Conservation (phyloP, 2,888 invertebrate genomes). For the Leucophenga montana region DNA sequence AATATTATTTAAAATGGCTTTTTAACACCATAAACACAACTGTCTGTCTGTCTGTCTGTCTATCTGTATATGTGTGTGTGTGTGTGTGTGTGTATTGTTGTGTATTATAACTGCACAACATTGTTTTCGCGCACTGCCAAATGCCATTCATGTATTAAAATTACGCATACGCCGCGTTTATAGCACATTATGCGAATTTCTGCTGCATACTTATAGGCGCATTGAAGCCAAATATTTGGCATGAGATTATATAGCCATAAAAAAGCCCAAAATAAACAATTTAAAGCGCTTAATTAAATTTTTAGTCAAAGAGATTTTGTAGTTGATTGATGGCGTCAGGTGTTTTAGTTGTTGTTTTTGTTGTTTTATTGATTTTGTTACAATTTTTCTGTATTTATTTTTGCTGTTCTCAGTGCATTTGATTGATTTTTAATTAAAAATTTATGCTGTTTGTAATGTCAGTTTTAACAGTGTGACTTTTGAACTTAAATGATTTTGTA, state of each 20-base stretch:
- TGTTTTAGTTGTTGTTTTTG: slow-evolving; percentile 2
- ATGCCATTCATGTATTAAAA: background rate
- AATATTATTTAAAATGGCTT: slow-evolving; percentile 33
- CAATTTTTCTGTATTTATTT: background rate
- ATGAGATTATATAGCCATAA: too few species aligned
- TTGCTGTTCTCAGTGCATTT: background rate
- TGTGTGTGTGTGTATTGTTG: background rate
- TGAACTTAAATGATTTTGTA: slow-evolving; percentile 1
- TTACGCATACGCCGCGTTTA: background rate
- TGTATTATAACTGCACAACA: slow-evolving; percentile 5
- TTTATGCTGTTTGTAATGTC: slow-evolving; percentile 2
- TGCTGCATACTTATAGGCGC: background rate
- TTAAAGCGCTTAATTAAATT: too few species aligned
- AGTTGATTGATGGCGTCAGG: too few species aligned
- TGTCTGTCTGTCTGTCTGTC: background rate
- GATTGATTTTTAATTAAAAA: slow-evolving; percentile 28
- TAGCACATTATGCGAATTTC: background rate
- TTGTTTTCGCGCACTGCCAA: background rate
- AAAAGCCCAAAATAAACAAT: too few species aligned
- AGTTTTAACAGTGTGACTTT: slow-evolving; percentile 15
- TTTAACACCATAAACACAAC: too few species aligned
- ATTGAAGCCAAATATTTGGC: too few species aligned
- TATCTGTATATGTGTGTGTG: slow-evolving; percentile 13
- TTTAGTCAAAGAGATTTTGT: too few species aligned
- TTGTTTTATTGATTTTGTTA: background rate